These are phyloP conservation scores for Ischnura elegans DNA, from an alignment of 2,888 invertebrate species.

Conservation along the genomic window DNA sequence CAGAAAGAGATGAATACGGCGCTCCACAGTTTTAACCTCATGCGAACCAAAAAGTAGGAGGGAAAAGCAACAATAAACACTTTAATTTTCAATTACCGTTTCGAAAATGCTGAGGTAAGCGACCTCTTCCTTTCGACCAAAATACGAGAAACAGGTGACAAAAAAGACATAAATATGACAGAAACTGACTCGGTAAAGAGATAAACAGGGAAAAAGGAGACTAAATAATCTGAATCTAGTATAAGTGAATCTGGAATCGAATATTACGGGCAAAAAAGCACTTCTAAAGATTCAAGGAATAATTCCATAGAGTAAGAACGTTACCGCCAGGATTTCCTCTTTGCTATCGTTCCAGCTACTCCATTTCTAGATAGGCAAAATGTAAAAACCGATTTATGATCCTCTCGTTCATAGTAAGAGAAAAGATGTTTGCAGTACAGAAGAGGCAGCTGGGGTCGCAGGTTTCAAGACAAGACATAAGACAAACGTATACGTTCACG, in stretches of 20 bases:
- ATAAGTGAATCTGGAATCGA: neutral
- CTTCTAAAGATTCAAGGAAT: neutral
- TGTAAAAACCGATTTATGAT: neutral
- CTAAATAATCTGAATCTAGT: conserved; percentile 1
- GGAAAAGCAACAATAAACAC: too few species aligned
- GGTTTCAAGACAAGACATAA: neutral
- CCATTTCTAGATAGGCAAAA: neutral
- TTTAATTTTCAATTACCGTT: too few species aligned
- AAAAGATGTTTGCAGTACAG: neutral
- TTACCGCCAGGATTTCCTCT: neutral
- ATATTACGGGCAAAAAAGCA: neutral
- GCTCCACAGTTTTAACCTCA: too few species aligned
- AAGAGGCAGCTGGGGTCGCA: neutral
- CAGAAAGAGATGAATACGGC: neutral
- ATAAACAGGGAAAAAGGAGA: neutral
- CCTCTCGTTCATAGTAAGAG: neutral
- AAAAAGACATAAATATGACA: neutral
- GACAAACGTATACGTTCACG: neutral
- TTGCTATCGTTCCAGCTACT: neutral
- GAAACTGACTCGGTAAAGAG: neutral
- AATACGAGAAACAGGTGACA: neutral
- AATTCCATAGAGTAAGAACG: neutral
- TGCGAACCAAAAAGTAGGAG: too few species aligned
- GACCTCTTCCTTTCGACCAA: neutral
- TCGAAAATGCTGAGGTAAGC: neutral